Percentiles rank a stretch among this genome's conserved stretches.
phyloP scores from a whole-genome alignment of 1,140 invertebrate genomes.

The Panulirus ornatus region DNA sequence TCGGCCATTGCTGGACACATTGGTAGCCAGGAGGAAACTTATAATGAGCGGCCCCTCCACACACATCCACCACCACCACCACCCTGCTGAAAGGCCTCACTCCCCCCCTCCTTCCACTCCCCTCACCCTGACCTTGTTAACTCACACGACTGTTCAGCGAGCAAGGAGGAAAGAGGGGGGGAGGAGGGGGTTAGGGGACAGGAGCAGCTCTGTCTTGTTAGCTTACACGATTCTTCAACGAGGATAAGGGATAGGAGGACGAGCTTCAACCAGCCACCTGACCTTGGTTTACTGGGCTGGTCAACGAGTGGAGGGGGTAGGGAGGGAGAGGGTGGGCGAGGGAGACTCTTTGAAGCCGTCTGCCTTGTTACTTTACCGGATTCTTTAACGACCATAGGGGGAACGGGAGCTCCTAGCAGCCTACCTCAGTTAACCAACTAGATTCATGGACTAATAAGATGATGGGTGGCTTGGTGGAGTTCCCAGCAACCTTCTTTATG shows the following conservation, averaged over 20 bases:
- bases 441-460: too few species aligned
- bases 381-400: background rate
- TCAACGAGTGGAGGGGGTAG: background rate
- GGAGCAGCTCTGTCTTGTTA: too few species aligned
- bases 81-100: background rate
- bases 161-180: background rate
- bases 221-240: too few species aligned
- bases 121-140: constrained; percentile 46
- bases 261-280: background rate
- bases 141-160: constrained; percentile 45
- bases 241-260: background rate
- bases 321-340: background rate
- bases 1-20: constrained; percentile 46
- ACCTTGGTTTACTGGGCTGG: too few species aligned
- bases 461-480: too few species aligned
- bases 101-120: constrained; percentile 10
- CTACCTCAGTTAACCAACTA: too few species aligned
- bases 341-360: too few species aligned
- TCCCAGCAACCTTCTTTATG: too few species aligned
- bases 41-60: constrained; percentile 45
- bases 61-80: constrained; percentile 8
- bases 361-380: background rate
- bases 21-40: constrained; percentile 57
- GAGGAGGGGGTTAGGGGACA: background rate
- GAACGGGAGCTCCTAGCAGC: too few species aligned